phyloP scores from a whole-genome alignment of 2,113 vertebrate species.

The Ovibos moschatus region DNA sequence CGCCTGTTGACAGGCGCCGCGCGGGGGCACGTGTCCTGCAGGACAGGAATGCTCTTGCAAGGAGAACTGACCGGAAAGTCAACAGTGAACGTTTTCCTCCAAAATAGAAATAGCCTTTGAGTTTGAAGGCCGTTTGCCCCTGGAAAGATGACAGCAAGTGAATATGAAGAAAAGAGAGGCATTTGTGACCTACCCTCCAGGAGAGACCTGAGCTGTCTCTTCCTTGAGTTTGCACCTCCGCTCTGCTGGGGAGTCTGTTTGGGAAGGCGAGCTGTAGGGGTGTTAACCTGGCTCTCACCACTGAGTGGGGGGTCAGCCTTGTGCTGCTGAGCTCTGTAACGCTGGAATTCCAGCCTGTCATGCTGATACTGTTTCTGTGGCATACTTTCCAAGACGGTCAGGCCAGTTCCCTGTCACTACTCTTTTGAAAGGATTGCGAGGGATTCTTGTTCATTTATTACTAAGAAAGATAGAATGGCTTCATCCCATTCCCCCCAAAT shows the following conservation, averaged over 20 bases:
- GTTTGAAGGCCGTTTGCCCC: neutral
- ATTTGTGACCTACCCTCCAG: neutral
- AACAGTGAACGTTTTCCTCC: neutral
- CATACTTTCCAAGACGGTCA: neutral
- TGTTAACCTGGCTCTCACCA: neutral
- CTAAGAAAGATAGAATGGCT: neutral
- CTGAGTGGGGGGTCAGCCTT: neutral
- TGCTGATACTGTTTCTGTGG: neutral
- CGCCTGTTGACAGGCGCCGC: neutral
- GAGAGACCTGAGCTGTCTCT: neutral
- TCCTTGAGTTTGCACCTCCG: neutral
- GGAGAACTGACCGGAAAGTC: neutral
- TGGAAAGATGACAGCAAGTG: neutral
- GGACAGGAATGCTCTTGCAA: neutral
- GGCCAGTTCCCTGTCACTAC: neutral
- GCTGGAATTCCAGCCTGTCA: fast-evolving
- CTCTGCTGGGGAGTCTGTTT: neutral
- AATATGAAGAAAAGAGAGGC: neutral
- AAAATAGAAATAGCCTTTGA: neutral
- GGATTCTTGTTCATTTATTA: neutral
- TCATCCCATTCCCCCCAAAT: neutral
- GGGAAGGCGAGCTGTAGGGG: neutral
- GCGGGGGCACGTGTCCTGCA: neutral
- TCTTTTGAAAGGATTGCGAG: neutral
- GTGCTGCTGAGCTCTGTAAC: neutral